Percentiles rank a stretch among this genome's conserved stretches.
phyloP scores from a whole-genome alignment of 2,797 vertebrate genomes.

The Melopsittacus undulatus region DNA sequence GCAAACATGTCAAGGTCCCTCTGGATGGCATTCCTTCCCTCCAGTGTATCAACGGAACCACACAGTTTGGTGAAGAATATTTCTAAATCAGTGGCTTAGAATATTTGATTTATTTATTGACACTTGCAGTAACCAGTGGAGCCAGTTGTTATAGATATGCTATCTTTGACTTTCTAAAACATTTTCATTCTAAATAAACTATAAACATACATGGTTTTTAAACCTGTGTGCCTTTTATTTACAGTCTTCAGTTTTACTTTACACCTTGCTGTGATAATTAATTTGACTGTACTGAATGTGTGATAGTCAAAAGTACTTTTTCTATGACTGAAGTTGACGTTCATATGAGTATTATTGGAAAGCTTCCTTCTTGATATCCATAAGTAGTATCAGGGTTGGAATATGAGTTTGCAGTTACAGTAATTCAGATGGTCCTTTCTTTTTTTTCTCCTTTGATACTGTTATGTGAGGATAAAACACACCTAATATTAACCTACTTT shows the following conservation, averaged over 20 bases:
- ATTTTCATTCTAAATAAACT: not conserved
- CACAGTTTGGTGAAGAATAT: not conserved
- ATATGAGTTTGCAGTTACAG: not conserved
- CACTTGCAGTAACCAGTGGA: not conserved
- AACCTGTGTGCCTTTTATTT: not conserved
- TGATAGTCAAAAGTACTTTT: not conserved
- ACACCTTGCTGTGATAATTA: not conserved
- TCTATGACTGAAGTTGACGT: not conserved
- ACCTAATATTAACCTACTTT: not conserved
- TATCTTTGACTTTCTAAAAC: not conserved
- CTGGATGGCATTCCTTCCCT: too few relatives aligned
- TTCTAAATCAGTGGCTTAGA: not conserved
- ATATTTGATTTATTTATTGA: not conserved
- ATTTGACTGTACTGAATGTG: conserved; percentile 3
- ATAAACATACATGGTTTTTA: not conserved
- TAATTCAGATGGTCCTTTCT: not conserved
- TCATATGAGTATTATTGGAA: not conserved
- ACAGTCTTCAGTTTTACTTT: not conserved
- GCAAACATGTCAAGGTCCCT: too few relatives aligned
- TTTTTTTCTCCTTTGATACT: not conserved
- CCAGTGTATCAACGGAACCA: too few relatives aligned
- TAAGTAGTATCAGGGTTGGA: not conserved
- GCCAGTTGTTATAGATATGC: not conserved
- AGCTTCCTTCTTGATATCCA: not conserved
- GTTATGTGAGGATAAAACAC: not conserved